Evolutionary conservation across 1,140 invertebrate genomes (phyloP).

Genomic region (Drosophila nasuta): DNA sequence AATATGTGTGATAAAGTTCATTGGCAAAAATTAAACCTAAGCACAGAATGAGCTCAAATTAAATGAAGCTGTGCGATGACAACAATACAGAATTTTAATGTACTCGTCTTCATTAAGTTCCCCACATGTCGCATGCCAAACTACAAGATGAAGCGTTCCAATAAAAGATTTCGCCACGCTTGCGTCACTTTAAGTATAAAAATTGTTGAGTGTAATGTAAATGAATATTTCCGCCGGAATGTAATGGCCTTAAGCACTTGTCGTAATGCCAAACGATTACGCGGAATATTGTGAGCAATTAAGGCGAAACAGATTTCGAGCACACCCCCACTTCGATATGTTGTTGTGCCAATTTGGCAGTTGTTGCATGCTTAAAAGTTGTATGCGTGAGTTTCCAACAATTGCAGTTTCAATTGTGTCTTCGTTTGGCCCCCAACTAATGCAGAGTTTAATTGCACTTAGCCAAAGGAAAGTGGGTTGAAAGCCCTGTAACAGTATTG

Average conservation of each 20-base stretch:
- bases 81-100: constrained; percentile 6
- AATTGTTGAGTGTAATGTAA: neutral
- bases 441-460: constrained; percentile 56
- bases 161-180: constrained; percentile 1
- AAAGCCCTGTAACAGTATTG: neutral
- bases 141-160: neutral
- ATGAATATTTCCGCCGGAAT: neutral
- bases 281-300: neutral
- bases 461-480: neutral
- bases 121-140: constrained; percentile 4
- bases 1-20: constrained; percentile 43
- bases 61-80: constrained; percentile 11
- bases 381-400: constrained; percentile 2
- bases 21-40: constrained; percentile 23
- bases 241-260: neutral
- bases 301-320: neutral
- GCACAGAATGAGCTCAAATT: neutral
- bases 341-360: neutral
- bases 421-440: constrained; percentile 48
- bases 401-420: constrained; percentile 25
- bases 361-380: constrained; percentile 9
- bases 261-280: neutral
- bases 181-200: neutral
- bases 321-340: neutral
- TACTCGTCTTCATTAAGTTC: constrained; percentile 2